phyloP scores from a whole-genome alignment of 1,140 invertebrate species.

The Lordiphosa mommai region DNA sequence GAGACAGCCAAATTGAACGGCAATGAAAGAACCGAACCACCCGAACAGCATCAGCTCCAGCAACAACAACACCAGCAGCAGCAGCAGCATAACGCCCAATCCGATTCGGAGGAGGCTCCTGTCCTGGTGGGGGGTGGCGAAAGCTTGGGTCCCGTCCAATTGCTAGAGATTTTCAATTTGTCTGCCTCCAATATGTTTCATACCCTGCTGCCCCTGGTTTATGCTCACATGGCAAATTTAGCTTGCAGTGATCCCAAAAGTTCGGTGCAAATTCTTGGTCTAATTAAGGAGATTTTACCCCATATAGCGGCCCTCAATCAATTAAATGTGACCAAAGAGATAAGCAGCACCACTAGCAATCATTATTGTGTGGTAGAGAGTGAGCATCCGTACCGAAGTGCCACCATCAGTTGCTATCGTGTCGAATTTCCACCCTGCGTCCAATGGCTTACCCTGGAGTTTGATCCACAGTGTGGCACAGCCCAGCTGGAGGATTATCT shows the following conservation, averaged over 20 bases:
- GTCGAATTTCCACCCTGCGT: conserved; percentile 93
- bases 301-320: conserved; percentile 93
- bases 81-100: conserved; percentile 9
- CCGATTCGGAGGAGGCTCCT: conserved; percentile 67
- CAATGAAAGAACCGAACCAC: conserved; percentile 63
- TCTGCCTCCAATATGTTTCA: conserved; percentile 82
- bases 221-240: conserved; percentile 90
- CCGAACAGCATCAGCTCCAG: not conserved
- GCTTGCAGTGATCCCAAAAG: conserved; percentile 92
- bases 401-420: conserved; percentile 92
- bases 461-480: conserved; percentile 94
- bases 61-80: conserved; percentile 9
- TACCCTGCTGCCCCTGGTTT: conserved; percentile 88
- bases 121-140: conserved; percentile 26
- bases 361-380: conserved; percentile 97
- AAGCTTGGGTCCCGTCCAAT: conserved; percentile 37
- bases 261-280: conserved; percentile 92
- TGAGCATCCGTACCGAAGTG: conserved; percentile 97
- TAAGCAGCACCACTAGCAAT: conserved; percentile 84
- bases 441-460: conserved; percentile 95
- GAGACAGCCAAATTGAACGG: conserved; percentile 74
- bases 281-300: conserved; percentile 94
- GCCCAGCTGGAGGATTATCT: conserved; percentile 96
- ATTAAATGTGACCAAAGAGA: conserved; percentile 80
- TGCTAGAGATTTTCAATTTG: conserved; percentile 74